A percentile compares a stretch with the other conserved stretches of the same genome.
phyloP scores from a whole-genome alignment of 2,797 vertebrate species.

The Acanthiza pusilla region DNA sequence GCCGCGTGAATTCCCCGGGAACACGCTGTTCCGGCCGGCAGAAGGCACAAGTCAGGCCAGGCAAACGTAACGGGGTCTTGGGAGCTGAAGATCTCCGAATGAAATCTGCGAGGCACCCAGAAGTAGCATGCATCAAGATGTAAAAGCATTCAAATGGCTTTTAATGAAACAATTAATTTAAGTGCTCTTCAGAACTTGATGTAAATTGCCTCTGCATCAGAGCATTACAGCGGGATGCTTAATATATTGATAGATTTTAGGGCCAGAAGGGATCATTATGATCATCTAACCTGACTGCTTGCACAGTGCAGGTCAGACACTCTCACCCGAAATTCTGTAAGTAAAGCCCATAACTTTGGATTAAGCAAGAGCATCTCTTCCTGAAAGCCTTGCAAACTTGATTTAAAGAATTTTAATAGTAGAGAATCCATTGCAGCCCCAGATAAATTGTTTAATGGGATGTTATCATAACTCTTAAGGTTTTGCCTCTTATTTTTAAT shows the following conservation, averaged over 20 bases:
- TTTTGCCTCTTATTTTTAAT: background rate
- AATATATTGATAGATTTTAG: conserved; percentile 49
- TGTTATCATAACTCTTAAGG: background rate
- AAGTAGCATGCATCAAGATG: background rate
- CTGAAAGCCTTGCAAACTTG: conserved; percentile 2
- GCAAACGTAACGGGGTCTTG: background rate
- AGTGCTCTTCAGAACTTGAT: conserved; percentile 46
- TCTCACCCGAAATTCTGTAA: conserved; percentile 10
- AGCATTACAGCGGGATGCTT: background rate
- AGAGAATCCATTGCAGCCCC: background rate
- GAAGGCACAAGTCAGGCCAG: background rate
- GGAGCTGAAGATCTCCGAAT: background rate
- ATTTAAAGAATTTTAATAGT: background rate
- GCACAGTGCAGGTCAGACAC: conserved; percentile 4
- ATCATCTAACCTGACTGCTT: conserved; percentile 12
- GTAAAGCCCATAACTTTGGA: background rate
- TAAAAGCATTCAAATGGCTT: conserved; percentile 43
- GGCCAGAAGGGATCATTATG: conserved; percentile 10
- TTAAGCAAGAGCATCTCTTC: background rate
- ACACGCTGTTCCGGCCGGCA: background rate
- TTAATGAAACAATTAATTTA: conserved; percentile 57
- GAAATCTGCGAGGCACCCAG: background rate
- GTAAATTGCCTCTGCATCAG: conserved; percentile 36
- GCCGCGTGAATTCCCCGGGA: background rate
- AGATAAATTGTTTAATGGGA: background rate